phyloP scores from a whole-genome alignment of 2,113 vertebrate species.

The Cygnus buccinator region DNA sequence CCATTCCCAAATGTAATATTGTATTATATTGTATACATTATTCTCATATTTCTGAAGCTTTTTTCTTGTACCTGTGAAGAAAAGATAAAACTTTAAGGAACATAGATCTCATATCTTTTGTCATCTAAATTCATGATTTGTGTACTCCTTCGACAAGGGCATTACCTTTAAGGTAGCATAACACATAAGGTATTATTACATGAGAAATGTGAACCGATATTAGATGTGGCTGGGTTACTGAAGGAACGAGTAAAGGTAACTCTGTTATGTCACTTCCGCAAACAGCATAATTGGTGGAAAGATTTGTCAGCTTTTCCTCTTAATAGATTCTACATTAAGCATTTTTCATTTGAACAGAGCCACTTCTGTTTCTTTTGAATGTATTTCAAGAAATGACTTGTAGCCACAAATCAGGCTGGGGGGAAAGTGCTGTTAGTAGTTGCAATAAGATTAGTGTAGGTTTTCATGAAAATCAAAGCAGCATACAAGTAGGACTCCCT shows the following conservation, averaged over 20 bases:
- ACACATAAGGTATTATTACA: not conserved
- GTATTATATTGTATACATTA: not conserved
- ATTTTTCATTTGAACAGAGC: not conserved
- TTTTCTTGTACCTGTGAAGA: not conserved
- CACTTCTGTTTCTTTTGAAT: not conserved
- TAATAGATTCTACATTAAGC: not conserved
- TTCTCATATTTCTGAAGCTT: not conserved
- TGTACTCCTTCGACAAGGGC: not conserved
- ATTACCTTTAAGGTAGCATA: not conserved
- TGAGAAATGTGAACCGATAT: not conserved
- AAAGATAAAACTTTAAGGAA: not conserved
- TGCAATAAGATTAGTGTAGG: not conserved
- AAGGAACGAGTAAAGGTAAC: not conserved
- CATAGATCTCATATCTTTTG: not conserved
- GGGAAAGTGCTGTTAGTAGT: accelerated
- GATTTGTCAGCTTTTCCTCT: not conserved
- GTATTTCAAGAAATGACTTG: not conserved
- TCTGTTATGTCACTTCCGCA: not conserved
- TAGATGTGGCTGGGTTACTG: not conserved
- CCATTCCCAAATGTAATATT: not conserved
- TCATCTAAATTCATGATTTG: not conserved
- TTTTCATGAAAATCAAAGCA: not conserved
- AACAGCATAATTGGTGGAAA: not conserved
- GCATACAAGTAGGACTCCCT: accelerated
- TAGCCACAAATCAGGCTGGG: not conserved